Percentiles rank a stretch among this genome's conserved stretches.
phyloP scores from a whole-genome alignment of 2,797 vertebrate species.

The Adrianichthys oophorus region DNA sequence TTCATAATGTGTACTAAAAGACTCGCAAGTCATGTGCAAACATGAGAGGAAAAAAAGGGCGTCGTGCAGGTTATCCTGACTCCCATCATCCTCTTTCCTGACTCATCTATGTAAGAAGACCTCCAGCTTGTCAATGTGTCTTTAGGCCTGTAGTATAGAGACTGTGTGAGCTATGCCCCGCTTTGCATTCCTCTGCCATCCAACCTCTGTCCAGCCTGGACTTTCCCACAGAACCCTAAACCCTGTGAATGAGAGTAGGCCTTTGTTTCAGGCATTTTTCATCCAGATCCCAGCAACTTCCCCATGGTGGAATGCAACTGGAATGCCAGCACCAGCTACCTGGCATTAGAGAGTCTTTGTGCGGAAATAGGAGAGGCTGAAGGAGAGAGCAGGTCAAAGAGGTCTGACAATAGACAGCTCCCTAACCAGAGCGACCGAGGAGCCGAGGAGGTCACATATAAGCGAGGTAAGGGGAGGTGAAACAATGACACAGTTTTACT shows the following conservation, averaged over 20 bases:
- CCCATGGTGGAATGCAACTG: slow-evolving; percentile 78
- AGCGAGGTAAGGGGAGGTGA: slow-evolving; percentile 33
- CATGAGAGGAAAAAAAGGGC: slow-evolving; percentile 25
- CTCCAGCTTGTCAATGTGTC: slow-evolving; percentile 68
- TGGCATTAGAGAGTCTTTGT: slow-evolving; percentile 78
- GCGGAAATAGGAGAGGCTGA: slow-evolving; percentile 76
- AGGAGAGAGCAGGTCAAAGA: slow-evolving; percentile 74
- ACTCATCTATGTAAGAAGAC: slow-evolving; percentile 58
- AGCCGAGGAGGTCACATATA: slow-evolving; percentile 6
- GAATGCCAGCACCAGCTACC: slow-evolving; percentile 78
- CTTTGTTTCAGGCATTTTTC: slow-evolving; percentile 81
- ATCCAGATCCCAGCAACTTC: slow-evolving; percentile 79
- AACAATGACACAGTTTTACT: slow-evolving; percentile 28
- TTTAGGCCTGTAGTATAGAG: slow-evolving; percentile 61
- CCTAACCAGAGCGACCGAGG: slow-evolving; percentile 46
- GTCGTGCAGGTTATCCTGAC: slow-evolving; percentile 21
- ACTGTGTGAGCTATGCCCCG: slow-evolving; percentile 68
- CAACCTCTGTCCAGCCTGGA: slow-evolving; percentile 74
- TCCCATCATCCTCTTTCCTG: slow-evolving; percentile 45
- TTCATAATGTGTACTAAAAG: slow-evolving; percentile 4
- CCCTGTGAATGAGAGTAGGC: slow-evolving; percentile 77
- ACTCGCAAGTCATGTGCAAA: slow-evolving; percentile 24
- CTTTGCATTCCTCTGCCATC: slow-evolving; percentile 74
- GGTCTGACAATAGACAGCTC: slow-evolving; percentile 66
- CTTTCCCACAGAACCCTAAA: slow-evolving; percentile 80